These are phyloP conservation scores for Neelides sp. DNA, from an alignment of 1,140 invertebrate species.

Conservation along the genomic window DNA sequence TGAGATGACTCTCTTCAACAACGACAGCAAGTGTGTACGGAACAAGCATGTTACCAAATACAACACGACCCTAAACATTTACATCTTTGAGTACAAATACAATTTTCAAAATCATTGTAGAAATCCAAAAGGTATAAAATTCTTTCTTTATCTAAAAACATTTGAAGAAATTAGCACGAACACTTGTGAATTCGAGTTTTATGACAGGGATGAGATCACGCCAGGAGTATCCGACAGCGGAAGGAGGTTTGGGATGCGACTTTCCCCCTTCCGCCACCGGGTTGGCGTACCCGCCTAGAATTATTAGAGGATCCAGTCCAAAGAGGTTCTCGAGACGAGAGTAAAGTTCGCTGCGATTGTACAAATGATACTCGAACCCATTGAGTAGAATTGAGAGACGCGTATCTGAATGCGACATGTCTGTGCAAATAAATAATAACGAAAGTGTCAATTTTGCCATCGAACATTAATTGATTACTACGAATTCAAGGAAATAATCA, in stretches of 20 bases:
- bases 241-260: constrained; percentile 26
- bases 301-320: constrained; percentile 64
- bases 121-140: neutral
- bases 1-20: constrained; percentile 89
- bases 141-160: neutral
- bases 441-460: neutral
- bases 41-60: constrained; percentile 91
- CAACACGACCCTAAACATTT: constrained; percentile 69
- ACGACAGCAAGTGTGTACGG: constrained; percentile 85
- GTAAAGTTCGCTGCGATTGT: constrained; percentile 84
- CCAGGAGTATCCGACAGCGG: constrained; percentile 55
- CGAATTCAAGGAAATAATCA: neutral
- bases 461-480: neutral
- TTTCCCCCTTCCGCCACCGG: constrained; percentile 32
- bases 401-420: constrained; percentile 90
- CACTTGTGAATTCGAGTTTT: constrained; percentile 79
- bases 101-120: constrained; percentile 8
- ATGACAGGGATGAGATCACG: constrained; percentile 92
- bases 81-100: too few species aligned
- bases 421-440: constrained; percentile 43
- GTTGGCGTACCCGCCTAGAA: constrained; percentile 45
- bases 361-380: constrained; percentile 90
- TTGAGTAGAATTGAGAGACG: constrained; percentile 85
- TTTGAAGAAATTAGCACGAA: constrained; percentile 36
- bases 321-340: constrained; percentile 76